Evolutionary conservation across 2,888 invertebrate genomes (phyloP).

Genomic region (Melolontha melolontha): DNA sequence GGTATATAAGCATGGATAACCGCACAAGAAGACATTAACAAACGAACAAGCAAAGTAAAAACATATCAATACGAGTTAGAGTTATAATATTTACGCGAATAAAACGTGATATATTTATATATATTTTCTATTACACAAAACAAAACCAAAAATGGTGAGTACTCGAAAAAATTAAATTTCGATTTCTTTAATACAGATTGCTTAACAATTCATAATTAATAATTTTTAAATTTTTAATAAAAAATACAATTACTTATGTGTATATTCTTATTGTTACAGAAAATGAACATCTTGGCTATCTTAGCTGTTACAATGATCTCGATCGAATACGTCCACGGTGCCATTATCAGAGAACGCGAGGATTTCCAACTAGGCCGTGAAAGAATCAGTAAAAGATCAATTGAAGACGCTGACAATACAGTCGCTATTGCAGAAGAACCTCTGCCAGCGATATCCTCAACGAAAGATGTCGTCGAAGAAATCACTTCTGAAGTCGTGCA

Average conservation of each 20-base stretch:
- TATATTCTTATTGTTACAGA: constrained; percentile 20
- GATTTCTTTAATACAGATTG: too few species aligned
- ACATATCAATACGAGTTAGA: background rate
- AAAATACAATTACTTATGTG: constrained; percentile 6
- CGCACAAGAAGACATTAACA: constrained; percentile 5
- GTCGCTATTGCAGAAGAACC: background rate
- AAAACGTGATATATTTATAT: background rate
- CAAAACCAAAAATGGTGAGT: constrained; percentile 29
- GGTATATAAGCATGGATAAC: constrained; percentile 17
- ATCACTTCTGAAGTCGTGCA: background rate
- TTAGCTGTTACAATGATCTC: constrained; percentile 6
- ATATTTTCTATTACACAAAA: background rate
- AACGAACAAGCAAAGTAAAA: constrained; percentile 9
- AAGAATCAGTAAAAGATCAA: constrained; percentile 47
- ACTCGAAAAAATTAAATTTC: too few species aligned
- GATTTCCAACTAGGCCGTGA: constrained; percentile 46
- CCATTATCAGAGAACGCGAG: constrained; percentile 44
- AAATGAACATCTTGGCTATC: constrained; percentile 1
- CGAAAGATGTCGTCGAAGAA: constrained; percentile 2
- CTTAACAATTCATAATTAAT: background rate
- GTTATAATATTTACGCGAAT: background rate
- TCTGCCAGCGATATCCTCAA: background rate
- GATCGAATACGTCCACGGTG: constrained; percentile 63
- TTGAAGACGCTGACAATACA: constrained; percentile 29
- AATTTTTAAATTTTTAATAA: background rate